A percentile compares a stretch with the other conserved stretches of the same genome.
phyloP scores from a whole-genome alignment of 92 coral and sea anemone genomes.

The Zoanthus solanderi region DNA sequence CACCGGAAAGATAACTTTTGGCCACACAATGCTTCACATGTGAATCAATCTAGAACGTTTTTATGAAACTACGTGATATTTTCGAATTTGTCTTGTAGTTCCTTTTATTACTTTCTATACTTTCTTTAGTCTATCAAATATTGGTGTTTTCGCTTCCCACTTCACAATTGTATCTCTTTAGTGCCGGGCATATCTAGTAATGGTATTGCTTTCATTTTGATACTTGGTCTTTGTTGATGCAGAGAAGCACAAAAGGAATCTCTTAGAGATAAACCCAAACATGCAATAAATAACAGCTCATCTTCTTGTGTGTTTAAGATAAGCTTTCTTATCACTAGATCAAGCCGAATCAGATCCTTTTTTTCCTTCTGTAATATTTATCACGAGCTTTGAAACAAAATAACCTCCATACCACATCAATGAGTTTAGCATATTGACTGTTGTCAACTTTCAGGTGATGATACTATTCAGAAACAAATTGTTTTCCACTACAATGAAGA shows the following conservation, averaged over 20 bases:
- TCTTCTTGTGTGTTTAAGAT: constrained; percentile 30
- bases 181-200: not conserved
- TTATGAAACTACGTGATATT: not conserved
- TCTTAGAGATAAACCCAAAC: constrained; percentile 31
- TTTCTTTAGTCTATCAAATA: not conserved
- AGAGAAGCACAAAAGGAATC: constrained; percentile 1
- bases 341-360: constrained; percentile 19
- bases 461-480: constrained; percentile 11
- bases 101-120: not conserved
- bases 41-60: constrained; percentile 19
- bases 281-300: not conserved
- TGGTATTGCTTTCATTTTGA: not conserved
- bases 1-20: constrained; percentile 25
- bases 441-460: not conserved
- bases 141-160: not conserved
- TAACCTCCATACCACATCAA: constrained; percentile 24
- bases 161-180: not conserved
- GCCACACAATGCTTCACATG: not conserved
- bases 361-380: constrained; percentile 17
- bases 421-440: not conserved
- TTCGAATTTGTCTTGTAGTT: not conserved
- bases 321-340: constrained; percentile 41
- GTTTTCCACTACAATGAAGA: not conserved
- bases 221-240: not conserved
- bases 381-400: constrained; percentile 9